A percentile compares a stretch with the other conserved stretches of the same genome.
Conservation (phyloP, 2,113 vertebrate species). For the Lipophrys pholis region DNA sequence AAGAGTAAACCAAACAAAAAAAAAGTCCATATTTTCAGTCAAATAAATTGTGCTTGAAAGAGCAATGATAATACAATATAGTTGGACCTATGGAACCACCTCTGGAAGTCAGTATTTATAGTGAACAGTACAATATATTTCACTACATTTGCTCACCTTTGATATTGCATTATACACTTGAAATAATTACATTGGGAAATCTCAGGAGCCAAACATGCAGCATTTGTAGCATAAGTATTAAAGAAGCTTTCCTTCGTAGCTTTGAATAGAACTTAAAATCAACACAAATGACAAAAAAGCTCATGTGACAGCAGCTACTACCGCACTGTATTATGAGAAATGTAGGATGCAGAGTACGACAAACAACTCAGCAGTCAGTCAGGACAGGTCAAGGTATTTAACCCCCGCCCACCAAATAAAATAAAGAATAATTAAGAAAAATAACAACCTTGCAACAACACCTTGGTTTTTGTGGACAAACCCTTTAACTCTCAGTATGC, state of each 20-base stretch:
- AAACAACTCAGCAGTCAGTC: not conserved
- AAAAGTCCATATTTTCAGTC: not conserved
- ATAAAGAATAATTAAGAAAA: too few species aligned
- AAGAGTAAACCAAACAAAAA: too few species aligned
- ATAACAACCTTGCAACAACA: not conserved
- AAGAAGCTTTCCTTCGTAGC: not conserved
- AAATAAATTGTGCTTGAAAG: not conserved
- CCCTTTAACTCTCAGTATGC: not conserved
- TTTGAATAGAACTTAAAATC: too few species aligned
- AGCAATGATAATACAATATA: too few species aligned
- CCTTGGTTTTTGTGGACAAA: not conserved
- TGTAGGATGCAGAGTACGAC: not conserved
- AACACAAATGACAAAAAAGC: not conserved
- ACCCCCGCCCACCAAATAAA: too few species aligned
- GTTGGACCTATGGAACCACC: not conserved
- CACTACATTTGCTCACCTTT: too few species aligned
- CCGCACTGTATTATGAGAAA: constrained; percentile 3
- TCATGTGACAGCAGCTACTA: not conserved
- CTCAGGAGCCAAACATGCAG: not conserved
- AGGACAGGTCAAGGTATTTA: not conserved
- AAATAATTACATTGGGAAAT: not conserved
- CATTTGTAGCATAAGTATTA: not conserved
- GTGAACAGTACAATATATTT: too few species aligned
- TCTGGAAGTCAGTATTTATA: too few species aligned
- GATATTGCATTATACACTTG: too few species aligned